Percentiles rank a stretch among this genome's conserved stretches.
Conservation (phyloP, 2,113 vertebrate species). For the Dicrurus megarhynchus region DNA sequence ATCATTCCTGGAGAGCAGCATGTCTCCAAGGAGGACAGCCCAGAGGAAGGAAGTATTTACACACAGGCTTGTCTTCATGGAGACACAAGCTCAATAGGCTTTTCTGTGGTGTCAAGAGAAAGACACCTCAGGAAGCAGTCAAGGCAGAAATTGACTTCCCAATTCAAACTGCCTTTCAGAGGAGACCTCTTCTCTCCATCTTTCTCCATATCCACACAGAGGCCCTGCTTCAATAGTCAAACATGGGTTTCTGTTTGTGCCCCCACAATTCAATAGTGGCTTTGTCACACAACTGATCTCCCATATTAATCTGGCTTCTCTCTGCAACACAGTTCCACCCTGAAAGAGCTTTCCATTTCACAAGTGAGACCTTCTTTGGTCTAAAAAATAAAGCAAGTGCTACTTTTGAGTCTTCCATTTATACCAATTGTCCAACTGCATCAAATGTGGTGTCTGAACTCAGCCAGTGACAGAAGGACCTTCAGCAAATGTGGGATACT, state of each 20-base stretch:
- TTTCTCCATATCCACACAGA: not conserved
- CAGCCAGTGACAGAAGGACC: not conserved
- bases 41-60: not conserved
- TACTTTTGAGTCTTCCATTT: not conserved
- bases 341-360: not conserved
- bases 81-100: not conserved
- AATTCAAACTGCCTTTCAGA: not conserved
- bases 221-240: not conserved
- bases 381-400: not conserved
- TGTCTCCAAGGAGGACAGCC: not conserved
- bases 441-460: fast-evolving
- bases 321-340: not conserved
- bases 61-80: not conserved
- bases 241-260: not conserved
- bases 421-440: not conserved
- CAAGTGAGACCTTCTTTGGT: not conserved
- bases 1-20: not conserved
- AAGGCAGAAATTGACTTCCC: not conserved
- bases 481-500: fast-evolving
- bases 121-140: not conserved
- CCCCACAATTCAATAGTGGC: not conserved
- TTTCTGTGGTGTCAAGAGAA: not conserved
- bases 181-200: not conserved
- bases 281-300: not conserved
- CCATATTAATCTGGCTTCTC: not conserved